Evolutionary conservation across 2,113 vertebrate genomes (phyloP), one percentile per base, ranked within the genome.

Genomic region (Machaerirhynchus nigripectus): DNA sequence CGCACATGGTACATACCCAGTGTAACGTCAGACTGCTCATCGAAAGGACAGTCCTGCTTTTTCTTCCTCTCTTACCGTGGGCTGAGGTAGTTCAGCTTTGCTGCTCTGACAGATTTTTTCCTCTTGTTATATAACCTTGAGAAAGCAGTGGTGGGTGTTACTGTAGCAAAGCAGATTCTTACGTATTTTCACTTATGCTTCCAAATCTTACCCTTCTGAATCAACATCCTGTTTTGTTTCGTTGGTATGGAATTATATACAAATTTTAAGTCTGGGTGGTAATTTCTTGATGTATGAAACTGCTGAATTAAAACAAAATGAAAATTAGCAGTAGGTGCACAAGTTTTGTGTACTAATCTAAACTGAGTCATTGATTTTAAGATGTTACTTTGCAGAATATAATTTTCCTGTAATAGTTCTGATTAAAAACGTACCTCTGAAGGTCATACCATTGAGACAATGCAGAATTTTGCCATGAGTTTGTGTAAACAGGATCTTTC

Each of bases 1-100:
- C 18, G 20, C 1, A 0, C 22, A 7, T 47, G 14, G 10, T 56
- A 40, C 6, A 2, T 56, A 56, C 7, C 4, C 26, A 17, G 9
- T 35, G 33, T 65, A 59, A 17, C 18, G 46, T 11, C 40, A 70
- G 35, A 19, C 23, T 49, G 35, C 23, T 69, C 16, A 22, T 56
- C 15, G 44, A 64, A 59, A 15, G 46, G 6, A 13, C 24, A 44
- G 35, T 46, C 39, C 35, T 46, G 37, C 21, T 70, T 44, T 70
- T 84, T 39, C 21, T 33, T 33, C 6, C 24, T 44, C 7, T 24
- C 15, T 49, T 65, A 23, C 50, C 22, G 17, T 49, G n/a, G 55
- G 9, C 14, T 75, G 65, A 78, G 26, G 59, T 53, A 79, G 50
- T 60, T 90, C 50, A 75, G 28, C 19, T 40, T 30, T 75, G 46